Evolutionary conservation across 2,797 vertebrate species (phyloP).

Genomic region (Lacerta viridis): DNA sequence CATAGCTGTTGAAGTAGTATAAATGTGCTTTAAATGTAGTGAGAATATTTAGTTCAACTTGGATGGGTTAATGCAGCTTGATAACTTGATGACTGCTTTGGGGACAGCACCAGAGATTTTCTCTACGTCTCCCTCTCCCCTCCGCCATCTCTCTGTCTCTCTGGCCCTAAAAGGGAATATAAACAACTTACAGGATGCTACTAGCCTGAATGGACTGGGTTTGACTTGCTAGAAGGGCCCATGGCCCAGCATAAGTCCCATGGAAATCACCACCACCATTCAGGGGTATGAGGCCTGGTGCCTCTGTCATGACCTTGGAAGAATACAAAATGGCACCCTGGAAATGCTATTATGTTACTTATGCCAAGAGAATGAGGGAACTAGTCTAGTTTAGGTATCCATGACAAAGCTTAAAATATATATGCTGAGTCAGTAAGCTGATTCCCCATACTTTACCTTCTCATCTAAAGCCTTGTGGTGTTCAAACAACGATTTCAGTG

Average conservation of each 20-base stretch:
- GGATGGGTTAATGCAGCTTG: neutral
- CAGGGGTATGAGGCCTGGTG: neutral
- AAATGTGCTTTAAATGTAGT: too few species aligned
- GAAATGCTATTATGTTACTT: neutral
- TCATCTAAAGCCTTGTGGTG: slow-evolving; percentile 99
- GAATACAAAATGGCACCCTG: neutral
- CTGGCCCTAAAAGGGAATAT: neutral
- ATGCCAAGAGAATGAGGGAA: slow-evolving; percentile 33
- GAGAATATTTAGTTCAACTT: neutral
- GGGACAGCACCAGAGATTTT: neutral
- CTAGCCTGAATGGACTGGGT: neutral
- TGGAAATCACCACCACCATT: neutral
- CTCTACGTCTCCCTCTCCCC: too few species aligned
- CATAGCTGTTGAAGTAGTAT: too few species aligned
- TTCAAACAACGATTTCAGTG: slow-evolving; percentile 98
- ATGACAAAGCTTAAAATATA: slow-evolving; percentile 7
- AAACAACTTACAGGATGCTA: neutral
- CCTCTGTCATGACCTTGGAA: neutral
- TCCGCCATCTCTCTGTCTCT: too few species aligned
- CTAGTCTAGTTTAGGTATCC: neutral
- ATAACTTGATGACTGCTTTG: neutral
- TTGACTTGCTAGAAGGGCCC: neutral
- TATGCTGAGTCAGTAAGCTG: slow-evolving; percentile 33
- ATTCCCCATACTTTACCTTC: slow-evolving; percentile 86
- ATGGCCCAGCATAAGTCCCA: neutral